phyloP scores from a whole-genome alignment of 2,113 vertebrate genomes.

The Plecotus auritus region DNA sequence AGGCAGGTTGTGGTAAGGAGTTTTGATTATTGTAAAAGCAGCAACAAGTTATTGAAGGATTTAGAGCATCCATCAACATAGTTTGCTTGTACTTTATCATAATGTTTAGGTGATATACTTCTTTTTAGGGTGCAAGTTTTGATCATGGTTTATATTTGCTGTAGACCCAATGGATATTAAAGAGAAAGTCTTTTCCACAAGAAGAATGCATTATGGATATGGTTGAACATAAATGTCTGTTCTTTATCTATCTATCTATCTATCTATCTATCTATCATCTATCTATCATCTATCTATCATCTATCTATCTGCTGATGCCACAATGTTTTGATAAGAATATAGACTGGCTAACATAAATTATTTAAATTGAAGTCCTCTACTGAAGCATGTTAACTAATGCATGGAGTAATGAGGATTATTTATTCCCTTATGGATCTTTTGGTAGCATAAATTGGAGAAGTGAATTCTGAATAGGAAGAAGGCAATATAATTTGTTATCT shows the following conservation, averaged over 20 bases:
- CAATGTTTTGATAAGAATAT: slow-evolving; percentile 1
- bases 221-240: neutral
- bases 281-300: no score
- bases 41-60: neutral
- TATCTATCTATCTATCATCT: no score
- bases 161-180: neutral
- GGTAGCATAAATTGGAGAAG: slow-evolving; percentile 18
- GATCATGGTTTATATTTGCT: neutral
- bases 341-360: slow-evolving; percentile 29
- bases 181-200: neutral
- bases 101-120: neutral
- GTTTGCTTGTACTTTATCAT: slow-evolving; percentile 2
- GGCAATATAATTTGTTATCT: slow-evolving; percentile 37
- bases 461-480: slow-evolving; percentile 34
- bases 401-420: slow-evolving; percentile 55
- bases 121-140: neutral
- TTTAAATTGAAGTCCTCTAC: slow-evolving; percentile 57
- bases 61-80: neutral
- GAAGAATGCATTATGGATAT: neutral
- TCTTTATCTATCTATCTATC: neutral
- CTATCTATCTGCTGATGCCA: neutral
- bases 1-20: neutral
- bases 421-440: slow-evolving; percentile 50
- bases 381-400: slow-evolving; percentile 19
- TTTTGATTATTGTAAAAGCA: neutral